Evolutionary conservation across 2,888 invertebrate genomes (phyloP).

Genomic region (Glaucopsyche alexis): DNA sequence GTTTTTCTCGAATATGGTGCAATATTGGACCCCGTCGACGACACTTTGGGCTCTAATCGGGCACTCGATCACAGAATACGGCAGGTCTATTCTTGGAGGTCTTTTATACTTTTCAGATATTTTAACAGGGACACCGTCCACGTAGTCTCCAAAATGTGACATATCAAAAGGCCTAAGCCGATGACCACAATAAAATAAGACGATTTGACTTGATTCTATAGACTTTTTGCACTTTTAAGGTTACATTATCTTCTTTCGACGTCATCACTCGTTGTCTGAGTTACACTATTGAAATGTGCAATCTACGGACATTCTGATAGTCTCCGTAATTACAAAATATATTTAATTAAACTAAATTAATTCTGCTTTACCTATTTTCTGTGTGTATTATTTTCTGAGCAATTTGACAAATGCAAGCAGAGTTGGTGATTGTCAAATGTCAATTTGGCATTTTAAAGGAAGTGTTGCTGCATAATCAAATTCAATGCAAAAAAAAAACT

Average conservation of each 20-base stretch:
- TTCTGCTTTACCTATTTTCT: not conserved
- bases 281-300: conserved; percentile 43
- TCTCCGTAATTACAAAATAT: conserved; percentile 48
- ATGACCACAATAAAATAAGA: conserved; percentile 62
- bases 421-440: conserved; percentile 7
- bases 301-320: conserved; percentile 34
- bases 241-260: conserved; percentile 71
- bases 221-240: conserved; percentile 68
- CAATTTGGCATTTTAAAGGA: not conserved
- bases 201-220: conserved; percentile 67
- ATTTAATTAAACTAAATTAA: conserved; percentile 38
- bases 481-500: not conserved
- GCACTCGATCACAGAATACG: conserved; percentile 64
- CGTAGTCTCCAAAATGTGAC: conserved; percentile 81
- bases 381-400: conserved; percentile 22
- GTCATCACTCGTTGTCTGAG: conserved; percentile 62
- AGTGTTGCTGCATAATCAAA: not conserved
- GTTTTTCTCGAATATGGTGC: conserved; percentile 84
- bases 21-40: conserved; percentile 78
- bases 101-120: conserved; percentile 93
- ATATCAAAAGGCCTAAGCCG: conserved; percentile 59
- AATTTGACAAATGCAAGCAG: conserved; percentile 23
- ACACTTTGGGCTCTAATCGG: conserved; percentile 61
- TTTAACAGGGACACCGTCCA: conserved; percentile 93
- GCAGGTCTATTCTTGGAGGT: conserved; percentile 82